Evolutionary conservation across 2,888 invertebrate species (phyloP).

Genomic region (Parasteatoda lunata): DNA sequence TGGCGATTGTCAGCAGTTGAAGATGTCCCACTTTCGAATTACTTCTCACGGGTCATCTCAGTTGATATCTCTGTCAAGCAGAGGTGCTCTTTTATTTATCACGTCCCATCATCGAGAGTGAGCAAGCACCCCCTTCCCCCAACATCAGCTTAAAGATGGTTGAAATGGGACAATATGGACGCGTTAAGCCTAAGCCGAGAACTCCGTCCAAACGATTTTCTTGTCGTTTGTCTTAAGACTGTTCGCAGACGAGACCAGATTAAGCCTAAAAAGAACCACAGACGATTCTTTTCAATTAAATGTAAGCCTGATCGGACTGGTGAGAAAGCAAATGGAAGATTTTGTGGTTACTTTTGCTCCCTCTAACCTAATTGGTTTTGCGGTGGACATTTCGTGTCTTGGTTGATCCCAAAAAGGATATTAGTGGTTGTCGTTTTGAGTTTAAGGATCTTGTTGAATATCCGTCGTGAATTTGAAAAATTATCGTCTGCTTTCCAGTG

Average conservation of each 20-base stretch:
- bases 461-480: not conserved
- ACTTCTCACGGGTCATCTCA: constrained; percentile 33
- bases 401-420: constrained; percentile 3
- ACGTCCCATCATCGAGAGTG: constrained; percentile 58
- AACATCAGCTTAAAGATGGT: constrained; percentile 53
- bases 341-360: constrained; percentile 51
- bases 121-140: not conserved
- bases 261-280: constrained; percentile 20
- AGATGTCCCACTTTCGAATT: not conserved
- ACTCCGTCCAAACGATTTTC: constrained; percentile 37
- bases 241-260: constrained; percentile 37
- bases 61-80: constrained; percentile 68
- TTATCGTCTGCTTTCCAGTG: not conserved
- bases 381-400: constrained; percentile 52
- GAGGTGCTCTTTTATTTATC: constrained; percentile 67
- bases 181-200: constrained; percentile 60
- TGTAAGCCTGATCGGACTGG: constrained; percentile 44
- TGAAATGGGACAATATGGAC: constrained; percentile 65
- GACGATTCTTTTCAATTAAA: constrained; percentile 69
- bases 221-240: constrained; percentile 54
- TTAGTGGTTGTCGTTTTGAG: not conserved
- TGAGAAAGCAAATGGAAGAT: constrained; percentile 41
- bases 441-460: not conserved
- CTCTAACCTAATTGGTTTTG: constrained; percentile 57
- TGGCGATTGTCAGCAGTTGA: constrained; percentile 13